phyloP scores from a whole-genome alignment of 2,888 invertebrate genomes.

The Lepidocyrtinus sp. region DNA sequence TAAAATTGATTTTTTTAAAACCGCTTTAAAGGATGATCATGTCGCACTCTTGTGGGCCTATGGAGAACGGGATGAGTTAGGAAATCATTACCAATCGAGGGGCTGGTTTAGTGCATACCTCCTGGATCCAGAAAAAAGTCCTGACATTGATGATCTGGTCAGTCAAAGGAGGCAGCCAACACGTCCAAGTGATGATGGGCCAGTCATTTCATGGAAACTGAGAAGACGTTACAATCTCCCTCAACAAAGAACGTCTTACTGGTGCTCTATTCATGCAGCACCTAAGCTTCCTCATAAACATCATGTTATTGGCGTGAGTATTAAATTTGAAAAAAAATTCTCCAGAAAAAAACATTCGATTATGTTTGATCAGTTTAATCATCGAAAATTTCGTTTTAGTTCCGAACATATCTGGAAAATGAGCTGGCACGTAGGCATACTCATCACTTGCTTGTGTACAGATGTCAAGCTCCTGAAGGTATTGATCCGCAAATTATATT shows the following conservation, averaged over 20 bases:
- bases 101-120: conserved; percentile 22
- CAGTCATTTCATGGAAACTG: neutral
- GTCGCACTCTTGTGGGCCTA: conserved; percentile 36
- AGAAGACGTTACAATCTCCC: neutral
- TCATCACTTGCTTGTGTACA: conserved; percentile 29
- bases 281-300: conserved; percentile 23
- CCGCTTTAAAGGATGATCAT: conserved; percentile 1
- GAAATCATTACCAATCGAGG: conserved; percentile 30
- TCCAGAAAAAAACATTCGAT: too few species aligned
- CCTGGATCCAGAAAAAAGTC: neutral
- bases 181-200: too few species aligned
- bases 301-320: conserved; percentile 37
- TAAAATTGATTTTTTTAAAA: conserved; percentile 5
- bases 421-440: conserved; percentile 9
- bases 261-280: conserved; percentile 32
- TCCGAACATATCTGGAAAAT: conserved; percentile 16
- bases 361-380: neutral
- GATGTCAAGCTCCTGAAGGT: conserved; percentile 31
- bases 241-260: conserved; percentile 25
- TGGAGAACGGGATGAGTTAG: conserved; percentile 24
- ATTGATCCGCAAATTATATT: conserved; percentile 25
- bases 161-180: neutral
- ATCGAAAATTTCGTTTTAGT: conserved; percentile 9
- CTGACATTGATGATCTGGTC: conserved; percentile 8
- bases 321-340: too few species aligned